Conservation (phyloP, 2,113 vertebrate genomes). For the Siniperca knerii region DNA sequence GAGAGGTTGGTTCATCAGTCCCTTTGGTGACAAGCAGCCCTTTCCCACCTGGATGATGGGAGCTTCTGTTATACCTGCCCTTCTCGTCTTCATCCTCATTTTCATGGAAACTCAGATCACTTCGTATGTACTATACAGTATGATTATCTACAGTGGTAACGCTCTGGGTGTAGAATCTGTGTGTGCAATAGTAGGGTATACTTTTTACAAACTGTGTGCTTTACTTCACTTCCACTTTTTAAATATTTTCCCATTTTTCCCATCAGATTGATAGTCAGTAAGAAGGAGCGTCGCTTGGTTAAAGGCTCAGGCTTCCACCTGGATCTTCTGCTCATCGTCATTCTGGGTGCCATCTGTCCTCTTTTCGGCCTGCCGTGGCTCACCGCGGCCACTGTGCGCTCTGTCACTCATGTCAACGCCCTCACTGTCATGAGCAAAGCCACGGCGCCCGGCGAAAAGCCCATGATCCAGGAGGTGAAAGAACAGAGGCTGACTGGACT, state of each 20-base stretch:
- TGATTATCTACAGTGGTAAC: neutral
- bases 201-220: neutral
- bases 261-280: constrained; percentile 94
- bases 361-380: constrained; percentile 97
- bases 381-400: constrained; percentile 94
- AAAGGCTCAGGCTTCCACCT: constrained; percentile 98
- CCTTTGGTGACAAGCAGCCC: constrained; percentile 91
- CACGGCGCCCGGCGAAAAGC: constrained; percentile 94
- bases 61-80: constrained; percentile 93
- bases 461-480: constrained; percentile 96
- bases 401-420: constrained; percentile 95
- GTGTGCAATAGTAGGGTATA: neutral
- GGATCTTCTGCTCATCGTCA: constrained; percentile 95
- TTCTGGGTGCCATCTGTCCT: constrained; percentile 92
- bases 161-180: neutral
- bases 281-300: constrained; percentile 92
- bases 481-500: constrained; percentile 96
- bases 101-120: constrained; percentile 99
- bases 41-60: constrained; percentile 99
- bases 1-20: constrained; percentile 96
- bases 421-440: constrained; percentile 98
- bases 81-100: constrained; percentile 98
- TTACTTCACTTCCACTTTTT: neutral
- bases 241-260: fast-evolving
- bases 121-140: constrained; percentile 86